Percentiles rank a stretch among this genome's conserved stretches.
These are phyloP conservation scores for Callopanchax toddi DNA, from an alignment of 2,113 vertebrate species.

Conservation along the genomic window DNA sequence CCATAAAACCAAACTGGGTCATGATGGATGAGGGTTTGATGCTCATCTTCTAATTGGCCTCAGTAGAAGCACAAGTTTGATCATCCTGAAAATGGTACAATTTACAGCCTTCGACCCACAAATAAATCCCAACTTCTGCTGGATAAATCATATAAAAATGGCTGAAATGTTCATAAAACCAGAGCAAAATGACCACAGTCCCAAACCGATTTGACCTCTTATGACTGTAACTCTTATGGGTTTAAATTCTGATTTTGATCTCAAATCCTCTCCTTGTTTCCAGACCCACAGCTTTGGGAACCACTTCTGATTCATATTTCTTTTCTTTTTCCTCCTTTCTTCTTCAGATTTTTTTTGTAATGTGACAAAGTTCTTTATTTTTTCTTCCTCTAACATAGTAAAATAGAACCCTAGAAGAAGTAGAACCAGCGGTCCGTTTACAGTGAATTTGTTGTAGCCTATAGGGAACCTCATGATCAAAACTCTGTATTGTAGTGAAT, in stretches of 20 bases:
- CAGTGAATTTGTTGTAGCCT: constrained; percentile 58
- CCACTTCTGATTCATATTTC: not conserved
- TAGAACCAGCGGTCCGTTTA: constrained; percentile 29
- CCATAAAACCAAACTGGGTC: too few relatives aligned
- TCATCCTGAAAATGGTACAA: constrained; percentile 27
- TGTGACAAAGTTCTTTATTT: constrained; percentile 23
- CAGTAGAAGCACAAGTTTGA: constrained; percentile 50
- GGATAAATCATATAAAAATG: too few relatives aligned
- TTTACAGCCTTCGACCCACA: too few relatives aligned
- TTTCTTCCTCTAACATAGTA: constrained; percentile 38
- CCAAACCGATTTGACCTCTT: too few relatives aligned
- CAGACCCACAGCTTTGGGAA: not conserved
- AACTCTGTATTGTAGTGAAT: constrained; percentile 46
- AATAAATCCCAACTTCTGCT: too few relatives aligned
- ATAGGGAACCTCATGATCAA: constrained; percentile 33
- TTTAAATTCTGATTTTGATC: not conserved
- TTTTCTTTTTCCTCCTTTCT: not conserved
- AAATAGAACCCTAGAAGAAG: constrained; percentile 36
- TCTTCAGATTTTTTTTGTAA: not conserved
- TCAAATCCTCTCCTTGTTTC: too few relatives aligned
- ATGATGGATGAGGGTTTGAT: not conserved
- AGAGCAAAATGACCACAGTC: not conserved
- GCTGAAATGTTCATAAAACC: too few relatives aligned
- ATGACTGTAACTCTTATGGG: too few relatives aligned
- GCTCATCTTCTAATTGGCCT: constrained; percentile 19